Evolutionary conservation across 1,140 invertebrate species (phyloP), one percentile per base, ranked within the genome.

Genomic region (Aphis craccivora): DNA sequence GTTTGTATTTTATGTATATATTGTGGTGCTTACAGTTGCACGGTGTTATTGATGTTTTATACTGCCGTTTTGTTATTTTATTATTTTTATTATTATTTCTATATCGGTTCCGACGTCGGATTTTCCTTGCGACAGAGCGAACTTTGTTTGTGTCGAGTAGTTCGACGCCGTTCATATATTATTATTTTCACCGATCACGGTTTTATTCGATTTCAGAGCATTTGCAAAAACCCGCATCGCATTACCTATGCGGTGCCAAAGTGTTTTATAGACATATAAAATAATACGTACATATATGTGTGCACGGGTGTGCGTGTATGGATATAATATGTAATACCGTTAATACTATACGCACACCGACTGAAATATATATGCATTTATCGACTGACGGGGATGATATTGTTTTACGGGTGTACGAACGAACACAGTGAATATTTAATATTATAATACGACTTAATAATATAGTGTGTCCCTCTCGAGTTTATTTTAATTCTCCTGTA

Each of bases 241-340:
- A n/a, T 76, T n/a, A 76, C 60, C 60, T 76, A 76, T n/a, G 14
- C 60, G 60, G 30, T 76, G 14, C 30, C 60, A 76, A n/a, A 76
- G 60, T 76, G n/a, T 76, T 76, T 76, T 76, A 76, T 76, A 20
- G 60, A n/a, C 60, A 76, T 76, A 76, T 76, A 76, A 76, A 76
- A 76, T 20, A 76, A 76, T n/a, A 76, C 30, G 23, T 67, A 67
- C 14, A 60, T 60, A 11, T 30, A 30, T 25, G 25, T 0, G 25
- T 25, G 25, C 60, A 30, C 30, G 60, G 11, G 60, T 67, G 30
- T 3, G 11, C 0, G 9, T 67, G 22, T n/a, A 55, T 9, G 23
- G 23, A 9, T 55, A 25, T 55, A 55, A 25, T 25, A 55, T n/a
- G 30, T 67, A 67, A 67, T 67, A 14, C 60, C 60, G 11, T n/a